Evolutionary conservation across 2,888 invertebrate species (phyloP), one percentile per base, ranked within the genome.

Genomic region (Agriopis leucophaearia): DNA sequence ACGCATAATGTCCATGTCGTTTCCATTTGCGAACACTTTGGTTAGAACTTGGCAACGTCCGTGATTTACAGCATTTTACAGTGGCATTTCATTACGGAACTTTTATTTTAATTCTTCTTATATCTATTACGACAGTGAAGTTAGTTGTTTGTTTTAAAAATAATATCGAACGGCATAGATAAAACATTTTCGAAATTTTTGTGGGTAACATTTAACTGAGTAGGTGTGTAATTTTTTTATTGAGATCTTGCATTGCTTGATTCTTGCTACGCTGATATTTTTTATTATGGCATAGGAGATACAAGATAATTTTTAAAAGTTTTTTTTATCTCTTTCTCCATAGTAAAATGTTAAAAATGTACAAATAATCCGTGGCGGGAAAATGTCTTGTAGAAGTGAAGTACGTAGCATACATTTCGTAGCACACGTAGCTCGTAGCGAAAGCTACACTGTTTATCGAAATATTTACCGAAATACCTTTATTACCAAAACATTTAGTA

Each of bases 361-460:
- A 1, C 9, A 18, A 47, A 16, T 0, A 18, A 47, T 48, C 27
- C 5, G 3, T 27, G 27, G 27, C 27, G 27, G 27, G 27, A 27
- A 27, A 27, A 3, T 27, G 27, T 27, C 27, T 27, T 38, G 59
- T 59, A 59, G 52, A 16, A 40, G 16, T 12, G 6, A 38, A 13
- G 16, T 38, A 36, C 16, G 55, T 60, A 67, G 65, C 50, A 27
- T 27, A 27, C 27, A 18, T 27, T 56, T n/a, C 64, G 63, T 70
- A 72, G 70, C 58, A 65, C 45, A n/a, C 64, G 71, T 69, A 68
- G 65, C 65, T n/a, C 50, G 71, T 71, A 69, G 66, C 59, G 18
- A 51, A 64, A 50, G 51, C 62, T 62, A 62, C 47, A 35, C 44
- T 44, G 35, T 13, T 10, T 18, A 57, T 18, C 48, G 36, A 16